phyloP scores from a whole-genome alignment of 2,888 invertebrate species.

The Doris montereyensis region DNA sequence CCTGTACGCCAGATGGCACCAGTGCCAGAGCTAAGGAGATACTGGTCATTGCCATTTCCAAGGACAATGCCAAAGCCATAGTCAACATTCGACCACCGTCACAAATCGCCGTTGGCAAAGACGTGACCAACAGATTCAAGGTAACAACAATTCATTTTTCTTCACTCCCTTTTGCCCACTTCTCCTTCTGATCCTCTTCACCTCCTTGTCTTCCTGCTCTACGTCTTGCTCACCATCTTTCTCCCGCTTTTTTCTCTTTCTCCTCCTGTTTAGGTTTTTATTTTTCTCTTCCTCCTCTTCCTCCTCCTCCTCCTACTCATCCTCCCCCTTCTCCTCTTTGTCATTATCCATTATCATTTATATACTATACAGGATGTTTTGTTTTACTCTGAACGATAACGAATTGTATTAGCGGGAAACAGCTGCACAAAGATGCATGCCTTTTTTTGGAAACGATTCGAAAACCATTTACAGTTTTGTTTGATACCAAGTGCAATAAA shows the following conservation, averaged over 20 bases:
- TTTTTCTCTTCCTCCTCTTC: background rate
- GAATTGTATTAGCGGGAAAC: too few relatives aligned
- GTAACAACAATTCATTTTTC: constrained; percentile 7
- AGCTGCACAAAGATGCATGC: too few relatives aligned
- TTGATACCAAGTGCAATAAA: too few relatives aligned
- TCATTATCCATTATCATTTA: background rate
- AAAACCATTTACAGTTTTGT: too few relatives aligned
- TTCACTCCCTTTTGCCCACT: background rate
- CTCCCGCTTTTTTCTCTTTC: background rate
- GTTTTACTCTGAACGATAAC: too few relatives aligned
- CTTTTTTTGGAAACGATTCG: too few relatives aligned
- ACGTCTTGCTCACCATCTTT: background rate
- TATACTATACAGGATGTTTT: background rate
- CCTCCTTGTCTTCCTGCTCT: background rate
- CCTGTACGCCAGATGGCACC: constrained; percentile 28
- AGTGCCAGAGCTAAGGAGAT: constrained; percentile 28
- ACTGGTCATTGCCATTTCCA: constrained; percentile 30
- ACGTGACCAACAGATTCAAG: background rate
- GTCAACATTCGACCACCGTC: constrained; percentile 11
- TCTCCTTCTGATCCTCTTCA: background rate
- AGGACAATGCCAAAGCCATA: constrained; percentile 26
- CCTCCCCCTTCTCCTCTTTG: background rate
- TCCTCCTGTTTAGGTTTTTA: background rate
- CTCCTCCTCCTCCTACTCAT: background rate
- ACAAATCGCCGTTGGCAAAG: constrained; percentile 2